Evolutionary conservation across 2,888 invertebrate species (phyloP).

Genomic region (Andrena minutula): DNA sequence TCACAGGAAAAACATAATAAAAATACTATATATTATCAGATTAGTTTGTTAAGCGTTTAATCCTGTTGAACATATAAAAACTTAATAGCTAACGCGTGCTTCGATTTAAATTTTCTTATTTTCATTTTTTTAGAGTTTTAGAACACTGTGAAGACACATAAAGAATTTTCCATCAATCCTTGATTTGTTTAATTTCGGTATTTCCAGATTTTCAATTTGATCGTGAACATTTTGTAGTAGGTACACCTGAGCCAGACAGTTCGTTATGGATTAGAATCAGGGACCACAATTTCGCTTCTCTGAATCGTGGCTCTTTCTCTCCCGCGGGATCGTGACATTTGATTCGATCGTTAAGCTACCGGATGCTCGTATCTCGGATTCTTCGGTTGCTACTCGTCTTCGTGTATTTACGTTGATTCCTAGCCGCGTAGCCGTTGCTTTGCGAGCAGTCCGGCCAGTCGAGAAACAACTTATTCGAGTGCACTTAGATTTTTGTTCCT

Average conservation of each 20-base stretch:
- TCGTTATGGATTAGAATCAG: constrained; percentile 7
- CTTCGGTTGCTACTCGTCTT: constrained; percentile 31
- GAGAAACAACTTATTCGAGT: constrained; percentile 32
- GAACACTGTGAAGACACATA: no score
- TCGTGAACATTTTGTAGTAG: constrained; percentile 11
- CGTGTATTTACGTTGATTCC: constrained; percentile 43
- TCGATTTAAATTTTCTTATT: not conserved
- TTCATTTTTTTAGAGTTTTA: no score
- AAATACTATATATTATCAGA: no score
- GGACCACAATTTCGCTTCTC: not conserved
- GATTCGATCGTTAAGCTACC: constrained; percentile 53
- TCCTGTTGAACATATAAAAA: no score
- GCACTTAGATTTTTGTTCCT: constrained; percentile 18
- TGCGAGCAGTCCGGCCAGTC: constrained; percentile 38
- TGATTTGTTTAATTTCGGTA: no score
- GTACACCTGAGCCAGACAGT: not conserved
- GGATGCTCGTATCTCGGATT: constrained; percentile 29
- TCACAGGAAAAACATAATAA: no score
- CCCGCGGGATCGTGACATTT: constrained; percentile 22
- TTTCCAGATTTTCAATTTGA: not conserved
- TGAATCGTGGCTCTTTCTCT: constrained; percentile 11
- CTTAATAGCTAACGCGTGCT: not conserved
- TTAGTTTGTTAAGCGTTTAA: no score
- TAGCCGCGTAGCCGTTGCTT: constrained; percentile 28
- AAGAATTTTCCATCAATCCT: no score